Evolutionary conservation across 2,888 invertebrate species (phyloP).

Genomic region (Caenorhabditis sp.): DNA sequence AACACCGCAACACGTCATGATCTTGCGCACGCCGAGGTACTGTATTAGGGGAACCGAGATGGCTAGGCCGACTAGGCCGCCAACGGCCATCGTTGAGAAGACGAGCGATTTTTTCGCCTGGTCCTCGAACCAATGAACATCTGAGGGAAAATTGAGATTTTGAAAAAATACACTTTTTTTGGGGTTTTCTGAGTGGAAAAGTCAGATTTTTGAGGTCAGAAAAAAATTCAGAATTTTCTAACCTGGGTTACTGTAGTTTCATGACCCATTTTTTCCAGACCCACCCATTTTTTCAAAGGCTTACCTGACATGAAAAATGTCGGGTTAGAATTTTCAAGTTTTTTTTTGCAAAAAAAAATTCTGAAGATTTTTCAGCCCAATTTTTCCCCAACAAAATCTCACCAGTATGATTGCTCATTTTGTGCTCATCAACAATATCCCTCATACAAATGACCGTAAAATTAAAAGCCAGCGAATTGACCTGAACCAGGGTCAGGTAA

Average conservation of each 20-base stretch:
- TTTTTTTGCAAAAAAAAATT: too few relatives aligned
- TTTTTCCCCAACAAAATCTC: neutral
- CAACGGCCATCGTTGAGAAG: slow-evolving; percentile 32
- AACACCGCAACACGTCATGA: slow-evolving; percentile 29
- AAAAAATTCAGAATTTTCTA: neutral
- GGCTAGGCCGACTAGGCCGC: slow-evolving; percentile 23
- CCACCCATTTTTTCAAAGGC: too few relatives aligned
- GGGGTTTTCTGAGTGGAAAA: too few relatives aligned
- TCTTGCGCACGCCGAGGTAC: slow-evolving; percentile 14
- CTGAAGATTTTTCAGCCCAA: neutral
- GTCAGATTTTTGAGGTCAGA: slow-evolving; percentile 16
- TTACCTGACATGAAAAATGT: too few relatives aligned
- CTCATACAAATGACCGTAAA: slow-evolving; percentile 46
- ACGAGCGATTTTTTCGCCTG: slow-evolving; percentile 20
- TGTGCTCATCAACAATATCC: slow-evolving; percentile 9
- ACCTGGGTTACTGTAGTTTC: too few relatives aligned
- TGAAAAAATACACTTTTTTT: too few relatives aligned
- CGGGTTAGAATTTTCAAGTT: too few relatives aligned
- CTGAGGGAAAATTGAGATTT: too few relatives aligned
- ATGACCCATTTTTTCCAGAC: too few relatives aligned
- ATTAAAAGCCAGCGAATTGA: slow-evolving; percentile 30
- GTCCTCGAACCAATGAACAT: slow-evolving; percentile 33
- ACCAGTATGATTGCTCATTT: neutral
- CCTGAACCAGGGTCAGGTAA: slow-evolving; percentile 24
- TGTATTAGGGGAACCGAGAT: slow-evolving; percentile 18